Conservation (phyloP, 2,888 invertebrate species). For the Ditula angustiorana region DNA sequence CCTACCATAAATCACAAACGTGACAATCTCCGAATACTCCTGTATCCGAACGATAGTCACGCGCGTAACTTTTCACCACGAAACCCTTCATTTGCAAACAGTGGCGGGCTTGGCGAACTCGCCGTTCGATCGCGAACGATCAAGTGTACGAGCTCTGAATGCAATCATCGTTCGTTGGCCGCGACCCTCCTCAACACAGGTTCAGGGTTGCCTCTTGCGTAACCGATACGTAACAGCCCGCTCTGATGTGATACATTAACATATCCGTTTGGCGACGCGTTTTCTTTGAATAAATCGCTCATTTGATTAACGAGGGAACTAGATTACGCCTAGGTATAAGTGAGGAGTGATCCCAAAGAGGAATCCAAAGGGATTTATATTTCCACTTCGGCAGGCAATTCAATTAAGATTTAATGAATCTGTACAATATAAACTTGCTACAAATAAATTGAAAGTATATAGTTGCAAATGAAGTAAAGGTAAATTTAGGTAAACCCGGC, state of each 20-base stretch:
- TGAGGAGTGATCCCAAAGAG: neutral
- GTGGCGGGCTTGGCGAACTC: constrained; percentile 21
- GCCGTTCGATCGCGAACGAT: constrained; percentile 24
- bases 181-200: constrained; percentile 66
- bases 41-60: constrained; percentile 7
- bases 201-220: constrained; percentile 62
- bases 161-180: constrained; percentile 64
- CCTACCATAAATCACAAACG: constrained; percentile 35
- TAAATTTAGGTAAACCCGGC: too few species aligned
- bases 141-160: constrained; percentile 43
- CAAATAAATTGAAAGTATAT: neutral
- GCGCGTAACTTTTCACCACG: constrained; percentile 17
- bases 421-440: neutral
- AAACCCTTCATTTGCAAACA: constrained; percentile 31
- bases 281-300: constrained; percentile 35
- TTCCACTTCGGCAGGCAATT: neutral
- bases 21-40: constrained; percentile 27
- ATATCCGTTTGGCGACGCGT: constrained; percentile 23
- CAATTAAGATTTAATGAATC: neutral
- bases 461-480: too few species aligned
- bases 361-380: neutral
- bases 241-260: constrained; percentile 23
- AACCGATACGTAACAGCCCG: constrained; percentile 62
- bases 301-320: constrained; percentile 21
- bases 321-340: constrained; percentile 23